Percentiles rank a stretch among this genome's conserved stretches.
Evolutionary conservation across 2,797 vertebrate genomes (phyloP).

Genomic region (Takifugu rubripes): DNA sequence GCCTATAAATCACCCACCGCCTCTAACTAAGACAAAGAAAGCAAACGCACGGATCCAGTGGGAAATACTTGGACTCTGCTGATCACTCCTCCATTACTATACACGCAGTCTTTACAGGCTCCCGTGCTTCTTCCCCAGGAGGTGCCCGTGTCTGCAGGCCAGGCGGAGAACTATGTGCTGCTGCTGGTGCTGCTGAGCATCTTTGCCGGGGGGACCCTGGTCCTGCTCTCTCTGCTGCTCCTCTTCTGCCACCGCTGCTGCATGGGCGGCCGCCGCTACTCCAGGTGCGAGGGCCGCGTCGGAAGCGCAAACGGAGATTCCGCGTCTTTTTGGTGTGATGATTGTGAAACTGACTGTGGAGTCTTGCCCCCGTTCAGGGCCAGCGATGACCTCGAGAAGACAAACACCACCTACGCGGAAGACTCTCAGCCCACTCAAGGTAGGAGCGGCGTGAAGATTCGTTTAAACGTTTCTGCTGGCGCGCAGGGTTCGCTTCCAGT

Average conservation of each 20-base stretch:
- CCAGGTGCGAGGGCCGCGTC: constrained; percentile 76
- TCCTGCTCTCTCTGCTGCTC: constrained; percentile 87
- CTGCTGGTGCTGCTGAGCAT: constrained; percentile 87
- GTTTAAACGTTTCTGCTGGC: neutral
- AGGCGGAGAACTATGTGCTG: constrained; percentile 85
- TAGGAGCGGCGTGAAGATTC: constrained; percentile 57
- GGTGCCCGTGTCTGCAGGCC: constrained; percentile 68
- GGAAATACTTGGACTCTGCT: too few species aligned
- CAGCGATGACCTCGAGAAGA: constrained; percentile 94
- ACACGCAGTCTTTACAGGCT: neutral
- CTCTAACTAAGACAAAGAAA: neutral
- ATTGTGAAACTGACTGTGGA: constrained; percentile 8
- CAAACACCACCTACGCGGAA: constrained; percentile 90
- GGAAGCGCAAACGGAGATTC: neutral
- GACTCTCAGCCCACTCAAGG: constrained; percentile 88
- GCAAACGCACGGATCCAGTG: too few species aligned
- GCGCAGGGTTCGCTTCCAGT: constrained; percentile 2
- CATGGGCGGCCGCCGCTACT: constrained; percentile 80
- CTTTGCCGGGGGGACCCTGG: constrained; percentile 86
- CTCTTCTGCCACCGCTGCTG: constrained; percentile 91
- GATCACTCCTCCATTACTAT: too few species aligned
- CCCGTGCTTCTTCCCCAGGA: constrained; percentile 56
- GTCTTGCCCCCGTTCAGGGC: constrained; percentile 71
- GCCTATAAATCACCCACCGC: too few species aligned
- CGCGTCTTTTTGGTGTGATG: neutral